These are phyloP conservation scores for Rhaphigaster nebulosa DNA, from an alignment of 2,888 invertebrate genomes.

Conservation along the genomic window DNA sequence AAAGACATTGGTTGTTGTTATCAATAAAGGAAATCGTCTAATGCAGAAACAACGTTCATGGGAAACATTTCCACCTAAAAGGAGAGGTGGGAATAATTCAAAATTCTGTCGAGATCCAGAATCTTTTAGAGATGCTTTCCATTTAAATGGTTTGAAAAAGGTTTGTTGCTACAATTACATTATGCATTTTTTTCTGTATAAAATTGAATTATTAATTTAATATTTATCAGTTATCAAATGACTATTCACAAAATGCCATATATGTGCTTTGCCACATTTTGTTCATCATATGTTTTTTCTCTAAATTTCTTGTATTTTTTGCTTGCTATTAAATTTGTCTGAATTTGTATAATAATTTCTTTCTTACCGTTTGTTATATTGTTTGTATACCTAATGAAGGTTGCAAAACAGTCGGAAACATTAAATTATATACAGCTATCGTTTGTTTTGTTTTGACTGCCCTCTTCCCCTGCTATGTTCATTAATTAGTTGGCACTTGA, in stretches of 20 bases:
- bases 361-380: too few relatives aligned
- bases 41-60: slow-evolving; percentile 76
- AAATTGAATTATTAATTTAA: neutral
- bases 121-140: slow-evolving; percentile 67
- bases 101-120: slow-evolving; percentile 67
- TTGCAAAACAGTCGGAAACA: too few relatives aligned
- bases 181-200: neutral
- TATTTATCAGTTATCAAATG: neutral
- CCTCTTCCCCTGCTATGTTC: too few relatives aligned
- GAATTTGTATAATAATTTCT: too few relatives aligned
- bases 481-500: too few relatives aligned
- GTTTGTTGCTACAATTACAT: slow-evolving; percentile 50
- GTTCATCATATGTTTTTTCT: too few relatives aligned
- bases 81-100: slow-evolving; percentile 64
- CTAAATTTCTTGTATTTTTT: too few relatives aligned
- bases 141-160: slow-evolving; percentile 71
- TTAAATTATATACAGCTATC: too few relatives aligned
- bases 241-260: neutral
- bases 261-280: too few relatives aligned
- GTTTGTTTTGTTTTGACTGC: too few relatives aligned
- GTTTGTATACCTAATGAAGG: too few relatives aligned
- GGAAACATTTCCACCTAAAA: slow-evolving; percentile 76
- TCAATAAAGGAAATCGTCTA: slow-evolving; percentile 67
- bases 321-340: too few relatives aligned
- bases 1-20: slow-evolving; percentile 73